Conservation (phyloP, 2,797 vertebrate species). For the Percopsis omiscomaycus region DNA sequence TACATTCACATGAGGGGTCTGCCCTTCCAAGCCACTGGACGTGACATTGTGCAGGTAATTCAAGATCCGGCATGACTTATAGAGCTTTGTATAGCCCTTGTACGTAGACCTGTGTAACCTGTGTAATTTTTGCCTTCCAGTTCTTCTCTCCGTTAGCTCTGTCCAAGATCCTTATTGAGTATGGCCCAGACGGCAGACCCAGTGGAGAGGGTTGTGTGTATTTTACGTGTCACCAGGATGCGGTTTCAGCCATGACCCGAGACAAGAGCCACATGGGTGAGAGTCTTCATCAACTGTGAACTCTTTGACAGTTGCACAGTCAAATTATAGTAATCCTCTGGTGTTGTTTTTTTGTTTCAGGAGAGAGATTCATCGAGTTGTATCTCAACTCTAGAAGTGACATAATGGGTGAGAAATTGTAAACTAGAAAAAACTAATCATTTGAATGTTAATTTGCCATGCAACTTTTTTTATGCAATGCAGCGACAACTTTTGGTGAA, state of each 20-base stretch:
- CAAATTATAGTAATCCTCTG: too few relatives aligned
- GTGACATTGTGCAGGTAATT: conserved; percentile 83
- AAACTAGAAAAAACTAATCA: background rate
- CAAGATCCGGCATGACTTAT: too few relatives aligned
- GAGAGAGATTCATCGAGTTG: conserved; percentile 83
- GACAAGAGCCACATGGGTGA: conserved; percentile 84
- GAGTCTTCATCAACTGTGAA: conserved; percentile 29
- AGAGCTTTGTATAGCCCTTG: too few relatives aligned
- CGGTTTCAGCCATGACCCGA: conserved; percentile 83
- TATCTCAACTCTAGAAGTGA: conserved; percentile 80
- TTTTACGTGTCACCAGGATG: conserved; percentile 81
- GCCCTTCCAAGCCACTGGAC: conserved; percentile 79
- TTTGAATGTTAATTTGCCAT: too few relatives aligned
- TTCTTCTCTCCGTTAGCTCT: conserved; percentile 87
- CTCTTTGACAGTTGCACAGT: too few relatives aligned
- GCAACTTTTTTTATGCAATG: too few relatives aligned
- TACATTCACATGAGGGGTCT: conserved; percentile 87
- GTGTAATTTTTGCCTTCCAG: conserved; percentile 61
- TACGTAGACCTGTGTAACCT: background rate
- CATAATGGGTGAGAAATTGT: conserved; percentile 24
- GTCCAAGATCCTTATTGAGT: conserved; percentile 83
- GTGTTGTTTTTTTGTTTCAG: conserved; percentile 35
- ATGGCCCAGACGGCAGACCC: conserved; percentile 75
- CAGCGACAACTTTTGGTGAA: too few relatives aligned
- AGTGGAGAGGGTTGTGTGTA: conserved; percentile 84